Evolutionary conservation across 2,888 invertebrate species (phyloP).

Genomic region (Malthinus flaveolus): DNA sequence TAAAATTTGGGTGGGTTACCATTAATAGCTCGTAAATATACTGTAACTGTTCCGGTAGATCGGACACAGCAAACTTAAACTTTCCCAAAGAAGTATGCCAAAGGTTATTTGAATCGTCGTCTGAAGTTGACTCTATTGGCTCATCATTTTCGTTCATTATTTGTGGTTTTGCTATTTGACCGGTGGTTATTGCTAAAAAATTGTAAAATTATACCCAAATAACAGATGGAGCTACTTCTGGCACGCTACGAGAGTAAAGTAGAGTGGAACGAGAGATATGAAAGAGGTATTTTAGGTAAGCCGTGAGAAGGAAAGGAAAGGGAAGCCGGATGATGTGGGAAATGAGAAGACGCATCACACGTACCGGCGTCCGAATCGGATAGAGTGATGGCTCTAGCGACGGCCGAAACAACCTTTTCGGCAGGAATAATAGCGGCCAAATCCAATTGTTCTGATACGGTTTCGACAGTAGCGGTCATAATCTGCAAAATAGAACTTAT

Average conservation of each 20-base stretch:
- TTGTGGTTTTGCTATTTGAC: constrained; percentile 75
- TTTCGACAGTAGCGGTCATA: constrained; percentile 95
- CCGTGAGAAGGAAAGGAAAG: too few relatives aligned
- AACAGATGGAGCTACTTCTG: not conserved
- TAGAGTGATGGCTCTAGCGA: constrained; percentile 83
- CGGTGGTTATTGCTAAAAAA: constrained; percentile 60
- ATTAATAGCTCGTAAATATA: constrained; percentile 89
- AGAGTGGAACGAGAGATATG: too few relatives aligned
- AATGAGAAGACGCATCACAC: constrained; percentile 27
- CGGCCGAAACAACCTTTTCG: constrained; percentile 74
- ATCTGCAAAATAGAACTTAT: constrained; percentile 63
- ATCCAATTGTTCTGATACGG: constrained; percentile 88
- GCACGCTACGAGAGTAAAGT: too few relatives aligned
- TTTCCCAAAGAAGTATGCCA: constrained; percentile 94
- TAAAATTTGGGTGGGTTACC: constrained; percentile 56
- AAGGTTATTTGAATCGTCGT: constrained; percentile 79
- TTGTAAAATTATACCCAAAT: not conserved
- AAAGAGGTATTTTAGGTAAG: too few relatives aligned
- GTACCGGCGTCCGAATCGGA: constrained; percentile 88
- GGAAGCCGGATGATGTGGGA: too few relatives aligned
- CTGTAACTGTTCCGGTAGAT: constrained; percentile 89
- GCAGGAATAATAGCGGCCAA: constrained; percentile 83
- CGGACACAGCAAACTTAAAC: constrained; percentile 87
- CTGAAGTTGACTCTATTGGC: constrained; percentile 68
- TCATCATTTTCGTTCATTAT: constrained; percentile 77